Evolutionary conservation across 2,113 vertebrate genomes (phyloP), one percentile per base, ranked within the genome.

Genomic region (Recurvirostra avosetta): DNA sequence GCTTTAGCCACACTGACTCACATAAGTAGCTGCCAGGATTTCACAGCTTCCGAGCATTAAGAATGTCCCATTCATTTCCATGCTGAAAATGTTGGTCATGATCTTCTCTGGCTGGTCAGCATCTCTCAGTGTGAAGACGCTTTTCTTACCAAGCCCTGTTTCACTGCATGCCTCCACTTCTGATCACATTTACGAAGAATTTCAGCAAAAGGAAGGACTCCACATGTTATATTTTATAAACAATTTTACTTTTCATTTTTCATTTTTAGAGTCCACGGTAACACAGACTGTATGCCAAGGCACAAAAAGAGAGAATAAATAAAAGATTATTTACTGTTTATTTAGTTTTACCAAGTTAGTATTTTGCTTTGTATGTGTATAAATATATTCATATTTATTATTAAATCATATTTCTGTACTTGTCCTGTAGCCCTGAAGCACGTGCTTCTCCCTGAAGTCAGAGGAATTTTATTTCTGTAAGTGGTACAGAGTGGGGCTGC

Each of bases 291-390:
- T 78, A 80, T 55, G 56, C 66, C 47, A 83, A 61, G 29, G 23
- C 61, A 86, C 2, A 4, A 56, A 92, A 65, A 74, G 75, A 22
- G 34, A 56, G 52, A 92, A 77, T 66, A 76, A 92, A 88, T 85
- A 80, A 91, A 95, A 91, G 18, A 91, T 91, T 49, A 68, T 85
- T 88, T 86, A 77, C 53, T 68, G 15, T 87, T 96, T 78, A n/a
- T 84, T 92, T 95, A 62, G 73, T 61, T 96, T 87, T 85, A 66
- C 26, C 45, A 40, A 70, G 23, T 76, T 67, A 90, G 36, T 79
- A 36, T 80, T 86, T 96, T 93, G 61, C 53, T 77, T 86, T 67
- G 13, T 62, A 11, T 88, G 23, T 63, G 23, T 86, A 80, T 65
- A 78, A 91, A 72, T 70, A 8, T 84, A 56, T 86, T 94, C 11